These are phyloP conservation scores for Cochlearius cochlearius DNA, from an alignment of 2,113 vertebrate species.

Conservation along the genomic window DNA sequence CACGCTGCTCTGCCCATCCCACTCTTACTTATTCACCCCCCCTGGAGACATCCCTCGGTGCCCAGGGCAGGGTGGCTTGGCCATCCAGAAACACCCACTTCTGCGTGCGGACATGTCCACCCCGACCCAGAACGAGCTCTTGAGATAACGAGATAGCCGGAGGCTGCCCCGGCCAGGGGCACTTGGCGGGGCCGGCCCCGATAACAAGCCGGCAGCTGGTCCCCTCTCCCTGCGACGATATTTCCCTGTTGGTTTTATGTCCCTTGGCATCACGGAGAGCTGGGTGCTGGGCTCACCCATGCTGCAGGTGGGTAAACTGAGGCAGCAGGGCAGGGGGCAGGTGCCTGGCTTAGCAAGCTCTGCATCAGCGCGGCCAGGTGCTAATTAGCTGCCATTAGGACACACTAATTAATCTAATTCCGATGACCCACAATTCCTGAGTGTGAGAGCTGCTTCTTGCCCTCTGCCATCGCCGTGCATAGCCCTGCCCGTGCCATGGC, in stretches of 20 bases:
- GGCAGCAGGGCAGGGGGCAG: conserved; percentile 14
- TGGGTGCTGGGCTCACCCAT: not conserved
- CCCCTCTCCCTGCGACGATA: fast-evolving
- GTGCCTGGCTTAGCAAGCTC: conserved; percentile 5
- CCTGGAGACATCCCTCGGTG: not conserved
- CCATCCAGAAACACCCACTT: conserved; percentile 50
- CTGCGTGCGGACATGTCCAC: not conserved
- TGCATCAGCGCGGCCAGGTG: not conserved
- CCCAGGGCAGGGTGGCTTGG: not conserved
- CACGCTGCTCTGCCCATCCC: fast-evolving
- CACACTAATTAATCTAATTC: conserved; percentile 47
- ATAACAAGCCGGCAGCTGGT: not conserved
- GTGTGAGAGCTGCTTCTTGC: conserved; percentile 54
- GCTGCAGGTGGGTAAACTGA: conserved; percentile 25
- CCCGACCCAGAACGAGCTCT: not conserved
- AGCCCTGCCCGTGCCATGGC: not conserved
- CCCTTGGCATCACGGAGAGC: not conserved
- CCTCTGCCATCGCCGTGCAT: not conserved
- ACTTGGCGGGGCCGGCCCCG: not conserved
- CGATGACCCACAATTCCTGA: conserved; percentile 31
- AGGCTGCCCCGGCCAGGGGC: not conserved
- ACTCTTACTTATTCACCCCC: not conserved
- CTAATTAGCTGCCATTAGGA: conserved; percentile 48
- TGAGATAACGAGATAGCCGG: not conserved
- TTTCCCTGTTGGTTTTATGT: not conserved